A percentile compares a stretch with the other conserved stretches of the same genome.
phyloP scores from a whole-genome alignment of 2,797 vertebrate genomes.

The Phalanger gymnotis region DNA sequence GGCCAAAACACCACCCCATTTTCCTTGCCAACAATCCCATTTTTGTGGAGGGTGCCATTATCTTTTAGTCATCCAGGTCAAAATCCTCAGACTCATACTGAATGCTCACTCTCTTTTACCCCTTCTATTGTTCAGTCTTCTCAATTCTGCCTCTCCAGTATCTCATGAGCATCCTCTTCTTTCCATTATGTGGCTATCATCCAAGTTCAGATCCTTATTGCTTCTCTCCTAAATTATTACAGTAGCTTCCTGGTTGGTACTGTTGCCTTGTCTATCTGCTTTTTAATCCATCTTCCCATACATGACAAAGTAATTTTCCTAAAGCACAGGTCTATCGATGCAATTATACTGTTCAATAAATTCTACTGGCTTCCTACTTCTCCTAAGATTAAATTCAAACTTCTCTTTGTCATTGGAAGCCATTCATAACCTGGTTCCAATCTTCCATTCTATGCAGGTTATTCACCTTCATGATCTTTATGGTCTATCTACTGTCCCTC shows the following conservation, averaged over 20 bases:
- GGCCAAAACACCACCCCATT: too few relatives aligned
- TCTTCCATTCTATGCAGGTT: background rate
- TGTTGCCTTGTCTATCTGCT: background rate
- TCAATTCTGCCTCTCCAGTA: too few relatives aligned
- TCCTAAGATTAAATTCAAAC: background rate
- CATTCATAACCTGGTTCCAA: background rate
- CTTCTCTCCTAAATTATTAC: too few relatives aligned
- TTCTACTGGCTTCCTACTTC: background rate
- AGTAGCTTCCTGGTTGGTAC: background rate
- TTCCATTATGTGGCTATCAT: too few relatives aligned
- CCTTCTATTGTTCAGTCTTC: too few relatives aligned
- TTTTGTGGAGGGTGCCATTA: too few relatives aligned
- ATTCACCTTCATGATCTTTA: background rate
- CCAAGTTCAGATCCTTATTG: too few relatives aligned
- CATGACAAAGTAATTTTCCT: background rate
- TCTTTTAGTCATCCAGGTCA: too few relatives aligned
- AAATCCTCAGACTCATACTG: too few relatives aligned
- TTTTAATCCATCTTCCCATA: background rate
- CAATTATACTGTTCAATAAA: background rate
- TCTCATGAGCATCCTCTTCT: too few relatives aligned
- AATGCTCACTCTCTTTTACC: too few relatives aligned
- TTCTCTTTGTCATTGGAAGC: background rate
- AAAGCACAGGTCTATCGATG: background rate
- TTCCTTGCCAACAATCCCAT: too few relatives aligned
- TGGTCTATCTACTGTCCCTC: background rate